phyloP scores from a whole-genome alignment of 2,888 invertebrate species.

The Pasiphila rectangulata region DNA sequence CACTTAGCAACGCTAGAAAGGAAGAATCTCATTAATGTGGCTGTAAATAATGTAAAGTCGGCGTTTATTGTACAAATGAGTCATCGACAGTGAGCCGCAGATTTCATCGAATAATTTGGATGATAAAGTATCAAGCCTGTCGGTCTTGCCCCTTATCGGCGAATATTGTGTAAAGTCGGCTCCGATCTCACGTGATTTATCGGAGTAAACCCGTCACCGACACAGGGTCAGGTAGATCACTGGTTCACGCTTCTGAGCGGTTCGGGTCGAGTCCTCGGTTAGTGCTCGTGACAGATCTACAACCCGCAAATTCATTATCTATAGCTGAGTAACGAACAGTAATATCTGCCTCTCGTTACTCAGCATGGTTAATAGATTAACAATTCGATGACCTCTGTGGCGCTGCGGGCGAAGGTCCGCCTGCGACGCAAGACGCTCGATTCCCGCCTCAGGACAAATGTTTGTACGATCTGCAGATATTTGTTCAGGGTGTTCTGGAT shows the following conservation, averaged over 20 bases:
- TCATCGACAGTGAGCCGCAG: conserved; percentile 14
- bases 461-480: too few species aligned
- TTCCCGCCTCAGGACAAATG: too few species aligned
- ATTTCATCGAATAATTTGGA: conserved; percentile 19
- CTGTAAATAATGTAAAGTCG: conserved; percentile 7
- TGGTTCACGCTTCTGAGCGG: background rate
- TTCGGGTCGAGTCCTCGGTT: too few species aligned
- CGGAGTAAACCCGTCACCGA: conserved; percentile 33
- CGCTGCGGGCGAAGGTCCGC: too few species aligned
- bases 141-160: conserved; percentile 12
- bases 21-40: background rate
- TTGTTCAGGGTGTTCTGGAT: too few species aligned
- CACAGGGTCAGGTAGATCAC: conserved; percentile 12
- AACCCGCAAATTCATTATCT: too few species aligned
- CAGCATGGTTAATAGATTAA: too few species aligned
- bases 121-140: conserved; percentile 17
- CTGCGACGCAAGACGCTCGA: too few species aligned
- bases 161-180: conserved; percentile 21
- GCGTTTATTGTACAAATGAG: conserved; percentile 16
- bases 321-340: too few species aligned
- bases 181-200: conserved; percentile 35
- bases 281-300: background rate
- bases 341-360: too few species aligned
- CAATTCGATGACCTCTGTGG: too few species aligned
- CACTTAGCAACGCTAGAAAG: background rate